phyloP scores from a whole-genome alignment of 2,113 vertebrate species.

The Motacilla tschutschensis region DNA sequence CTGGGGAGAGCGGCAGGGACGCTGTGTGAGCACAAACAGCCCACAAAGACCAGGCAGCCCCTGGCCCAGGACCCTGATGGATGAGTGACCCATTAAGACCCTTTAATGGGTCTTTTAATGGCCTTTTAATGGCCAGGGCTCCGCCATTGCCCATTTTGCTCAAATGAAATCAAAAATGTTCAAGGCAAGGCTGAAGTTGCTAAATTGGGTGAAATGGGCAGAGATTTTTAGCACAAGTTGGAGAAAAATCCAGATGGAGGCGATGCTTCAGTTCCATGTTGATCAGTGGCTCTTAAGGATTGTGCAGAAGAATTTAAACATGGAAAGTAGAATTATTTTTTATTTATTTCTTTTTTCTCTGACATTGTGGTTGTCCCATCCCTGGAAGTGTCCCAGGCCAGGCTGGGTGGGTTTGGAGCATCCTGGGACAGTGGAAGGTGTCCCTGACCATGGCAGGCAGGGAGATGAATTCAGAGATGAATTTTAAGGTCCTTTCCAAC shows the following conservation, averaged over 20 bases:
- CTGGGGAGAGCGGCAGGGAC: background rate
- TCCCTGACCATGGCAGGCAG: background rate
- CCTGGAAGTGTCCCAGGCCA: background rate
- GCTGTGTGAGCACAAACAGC: constrained; percentile 23
- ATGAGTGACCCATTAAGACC: constrained; percentile 44
- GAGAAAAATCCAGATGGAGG: background rate
- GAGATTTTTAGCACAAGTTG: background rate
- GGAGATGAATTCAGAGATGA: too few relatives aligned
- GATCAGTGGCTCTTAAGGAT: background rate
- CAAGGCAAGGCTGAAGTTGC: background rate
- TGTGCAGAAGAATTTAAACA: background rate
- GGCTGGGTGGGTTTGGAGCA: background rate
- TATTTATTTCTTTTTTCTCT: background rate
- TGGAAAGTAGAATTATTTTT: accelerated
- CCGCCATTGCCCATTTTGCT: constrained; percentile 33
- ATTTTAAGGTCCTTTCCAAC: background rate
- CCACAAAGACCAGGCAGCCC: constrained; percentile 4
- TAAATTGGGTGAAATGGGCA: background rate
- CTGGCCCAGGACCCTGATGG: background rate
- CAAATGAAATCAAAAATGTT: constrained; percentile 37
- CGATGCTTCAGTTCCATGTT: background rate
- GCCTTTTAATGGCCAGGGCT: too few relatives aligned
- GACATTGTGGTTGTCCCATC: background rate
- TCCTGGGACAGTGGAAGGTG: background rate
- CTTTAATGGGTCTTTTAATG: too few relatives aligned